Evolutionary conservation across 2,888 invertebrate species (phyloP), one percentile per base, ranked within the genome.

Genomic region (Leptarthrus brevirostris): DNA sequence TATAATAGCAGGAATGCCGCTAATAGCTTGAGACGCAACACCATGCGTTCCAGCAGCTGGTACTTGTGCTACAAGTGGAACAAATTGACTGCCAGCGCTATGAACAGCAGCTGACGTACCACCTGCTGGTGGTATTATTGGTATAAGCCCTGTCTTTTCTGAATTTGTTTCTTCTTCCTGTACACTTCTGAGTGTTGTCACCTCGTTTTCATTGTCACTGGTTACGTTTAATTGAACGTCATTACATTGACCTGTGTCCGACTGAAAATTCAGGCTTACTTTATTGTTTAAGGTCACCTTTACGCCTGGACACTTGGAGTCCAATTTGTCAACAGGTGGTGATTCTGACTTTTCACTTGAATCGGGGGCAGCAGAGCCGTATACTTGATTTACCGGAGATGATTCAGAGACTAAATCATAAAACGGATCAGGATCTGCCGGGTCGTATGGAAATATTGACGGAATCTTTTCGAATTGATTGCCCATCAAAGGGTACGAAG

Each of bases 341-440:
- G 30, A 1, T 26, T 36, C 30, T 53, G 36, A 40, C n/a, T 64
- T 56, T 24, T 14, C 56, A 54, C 36, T 49, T 2, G 74, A 47
- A 2, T 6, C 44, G 1, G 44, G 44, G 8, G 44, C 16, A 6
- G 24, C n/a, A 47, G 34, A 64, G 2, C 64, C 64, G n/a, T 40
- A 40, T 1, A 36, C 40, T 36, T 40, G 26, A 12, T 40, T 18
- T 6, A 16, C 10, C 1, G 12, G 14, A 10, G 16, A 8, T 22
- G 14, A 3, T 26, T 75, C 72, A 14, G 56, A 40, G 10, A 47
- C 44, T 2, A 44, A 10, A 20, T 75, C 71, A 52, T 75, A 75
- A 24, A 74, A 58, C 4, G 77, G 76, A 64, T 77, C 77, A 8
- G 77, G 77, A 72, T 77, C 76, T 14, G 75, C 44, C 2, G 77